A percentile compares a stretch with the other conserved stretches of the same genome.
Evolutionary conservation across 2,113 vertebrate genomes (phyloP).

Genomic region (Solea solea): DNA sequence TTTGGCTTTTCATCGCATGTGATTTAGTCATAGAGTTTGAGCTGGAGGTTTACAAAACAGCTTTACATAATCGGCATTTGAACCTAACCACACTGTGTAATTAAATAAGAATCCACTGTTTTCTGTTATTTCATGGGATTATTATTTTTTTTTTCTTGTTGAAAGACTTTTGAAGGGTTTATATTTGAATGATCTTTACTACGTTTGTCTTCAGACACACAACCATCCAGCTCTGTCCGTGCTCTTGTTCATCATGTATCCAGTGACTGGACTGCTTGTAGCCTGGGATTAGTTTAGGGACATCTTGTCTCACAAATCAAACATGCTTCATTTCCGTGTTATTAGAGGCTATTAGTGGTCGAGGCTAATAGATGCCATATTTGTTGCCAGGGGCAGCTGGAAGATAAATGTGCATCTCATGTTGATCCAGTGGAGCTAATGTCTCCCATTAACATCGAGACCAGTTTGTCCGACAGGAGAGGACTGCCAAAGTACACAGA

Average conservation of each 20-base stretch:
- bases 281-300: constrained; percentile 12
- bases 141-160: not conserved
- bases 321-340: constrained; percentile 51
- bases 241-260: constrained; percentile 5
- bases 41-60: no score
- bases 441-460: constrained; percentile 51
- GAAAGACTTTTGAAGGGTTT: no score
- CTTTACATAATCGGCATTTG: no score
- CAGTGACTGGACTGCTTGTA: constrained; percentile 5
- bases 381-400: constrained; percentile 38
- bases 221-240: not conserved
- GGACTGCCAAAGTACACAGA: constrained; percentile 38
- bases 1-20: no score
- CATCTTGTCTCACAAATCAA: constrained; percentile 32
- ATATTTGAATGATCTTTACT: no score
- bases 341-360: constrained; percentile 31
- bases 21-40: no score
- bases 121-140: not conserved
- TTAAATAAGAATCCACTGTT: not conserved
- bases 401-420: constrained; percentile 30
- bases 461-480: constrained; percentile 43
- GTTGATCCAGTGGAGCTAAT: constrained; percentile 54
- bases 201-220: not conserved
- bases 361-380: constrained; percentile 3
- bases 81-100: no score